Conservation (phyloP, 2,888 invertebrate genomes). For the Thera obeliscata region DNA sequence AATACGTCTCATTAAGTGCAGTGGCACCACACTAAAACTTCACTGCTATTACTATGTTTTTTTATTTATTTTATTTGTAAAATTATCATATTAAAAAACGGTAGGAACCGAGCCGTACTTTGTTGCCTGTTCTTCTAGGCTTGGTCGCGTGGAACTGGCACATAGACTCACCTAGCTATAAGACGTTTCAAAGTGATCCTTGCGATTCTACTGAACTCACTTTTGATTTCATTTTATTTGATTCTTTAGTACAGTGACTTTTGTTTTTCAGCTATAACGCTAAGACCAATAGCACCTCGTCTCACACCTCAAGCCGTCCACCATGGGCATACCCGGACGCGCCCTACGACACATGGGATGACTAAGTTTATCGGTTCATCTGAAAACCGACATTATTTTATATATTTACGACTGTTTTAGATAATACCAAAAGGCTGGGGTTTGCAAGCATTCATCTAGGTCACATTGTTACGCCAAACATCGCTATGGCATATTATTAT, state of each 20-base stretch:
- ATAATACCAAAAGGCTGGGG: conserved; percentile 2
- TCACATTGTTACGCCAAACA: not conserved
- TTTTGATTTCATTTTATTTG: no score
- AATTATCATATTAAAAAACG: no score
- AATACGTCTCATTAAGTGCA: no score
- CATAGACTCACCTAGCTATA: no score
- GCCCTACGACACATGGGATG: conserved; percentile 66
- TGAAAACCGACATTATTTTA: not conserved
- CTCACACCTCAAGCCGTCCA: conserved; percentile 72
- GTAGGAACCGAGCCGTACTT: no score
- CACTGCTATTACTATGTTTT: no score
- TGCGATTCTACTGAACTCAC: no score
- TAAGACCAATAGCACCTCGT: conserved; percentile 67
- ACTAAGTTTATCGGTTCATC: conserved; percentile 48
- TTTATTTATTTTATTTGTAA: no score
- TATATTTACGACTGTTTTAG: conserved; percentile 21
- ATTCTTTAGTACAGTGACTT: not conserved
- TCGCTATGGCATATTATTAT: not conserved
- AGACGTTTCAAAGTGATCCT: no score
- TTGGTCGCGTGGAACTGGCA: no score
- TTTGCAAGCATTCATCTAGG: conserved; percentile 4
- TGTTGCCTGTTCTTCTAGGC: no score
- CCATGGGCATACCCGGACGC: conserved; percentile 77
- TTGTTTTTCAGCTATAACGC: conserved; percentile 67
- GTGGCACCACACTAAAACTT: no score